phyloP scores from a whole-genome alignment of 1,140 invertebrate species.

The Diorhabda sublineata region DNA sequence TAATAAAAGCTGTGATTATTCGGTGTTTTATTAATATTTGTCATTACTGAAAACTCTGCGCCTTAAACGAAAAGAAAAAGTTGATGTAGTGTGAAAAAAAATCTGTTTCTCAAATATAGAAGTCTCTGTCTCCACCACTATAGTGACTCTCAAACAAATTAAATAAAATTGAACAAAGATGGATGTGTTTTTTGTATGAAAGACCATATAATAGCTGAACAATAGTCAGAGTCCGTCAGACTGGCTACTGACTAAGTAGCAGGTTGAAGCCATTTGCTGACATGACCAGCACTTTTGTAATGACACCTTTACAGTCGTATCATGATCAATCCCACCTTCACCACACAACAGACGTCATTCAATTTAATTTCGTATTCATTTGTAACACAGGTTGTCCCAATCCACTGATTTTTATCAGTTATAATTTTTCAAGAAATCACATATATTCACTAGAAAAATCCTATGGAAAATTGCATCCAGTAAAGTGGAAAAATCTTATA shows the following conservation, averaged over 20 bases:
- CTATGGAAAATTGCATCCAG: too few relatives aligned
- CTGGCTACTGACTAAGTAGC: conserved; percentile 47
- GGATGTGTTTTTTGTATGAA: conserved; percentile 10
- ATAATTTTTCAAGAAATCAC: too few relatives aligned
- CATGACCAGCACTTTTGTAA: conserved; percentile 46
- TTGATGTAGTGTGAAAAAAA: too few relatives aligned
- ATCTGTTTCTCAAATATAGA: background rate
- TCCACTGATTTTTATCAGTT: too few relatives aligned
- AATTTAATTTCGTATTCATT: conserved; percentile 44
- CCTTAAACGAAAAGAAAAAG: too few relatives aligned
- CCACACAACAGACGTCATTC: conserved; percentile 41
- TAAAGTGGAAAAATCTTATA: too few relatives aligned
- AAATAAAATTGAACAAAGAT: conserved; percentile 9
- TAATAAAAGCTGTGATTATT: too few relatives aligned
- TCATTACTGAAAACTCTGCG: too few relatives aligned
- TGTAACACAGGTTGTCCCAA: background rate
- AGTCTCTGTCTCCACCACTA: background rate
- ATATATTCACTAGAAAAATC: too few relatives aligned
- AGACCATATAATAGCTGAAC: conserved; percentile 30
- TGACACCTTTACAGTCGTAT: conserved; percentile 43
- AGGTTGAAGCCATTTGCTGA: conserved; percentile 45
- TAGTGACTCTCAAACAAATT: conserved; percentile 5
- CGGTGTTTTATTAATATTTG: too few relatives aligned
- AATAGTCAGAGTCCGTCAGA: conserved; percentile 39
- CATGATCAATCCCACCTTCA: conserved; percentile 36